Base-by-base conservation (phyloP, 53 echinoderm and acorn worm species). In the Temnopleurus reevesii region DNA sequence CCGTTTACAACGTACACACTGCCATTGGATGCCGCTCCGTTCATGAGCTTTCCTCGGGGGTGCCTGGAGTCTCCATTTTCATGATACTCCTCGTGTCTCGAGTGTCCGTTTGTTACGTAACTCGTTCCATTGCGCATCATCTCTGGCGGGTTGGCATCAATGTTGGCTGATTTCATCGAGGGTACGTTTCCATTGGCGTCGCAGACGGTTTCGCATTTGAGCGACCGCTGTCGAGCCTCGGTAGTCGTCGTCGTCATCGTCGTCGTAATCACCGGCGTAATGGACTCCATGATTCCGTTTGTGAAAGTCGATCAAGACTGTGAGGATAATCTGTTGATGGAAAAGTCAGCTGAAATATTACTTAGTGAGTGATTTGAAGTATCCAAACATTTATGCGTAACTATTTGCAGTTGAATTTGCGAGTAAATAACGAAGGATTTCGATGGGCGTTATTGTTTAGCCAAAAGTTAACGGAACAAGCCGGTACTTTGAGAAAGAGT, bases 181-280 rank as follows among this genome's bases (percentile, higher is more conserved):
- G 88, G 53, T 4, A 66, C 71, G 53, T 87, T 87, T 2, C 88
- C 88, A 53, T 87, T 87, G 19, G 88, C 88, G 34, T 87, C 88
- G 47, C 88, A 87, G 19, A 29, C 43, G 15, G 55, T 36, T 59
- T 58, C 54, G 35, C 82, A 81, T 29, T 81, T 81, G n/a, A 30
- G 24, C 28, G 46, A 19, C 25, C 81, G 58, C 36, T 81, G 59
- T 8, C 63, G 59, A 3, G 21, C 44, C 27, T 82, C 81, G 53
- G 81, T 90, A 31, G 46, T 59, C 49, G 35, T 53, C 33, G 86
- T 44, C 23, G 44, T 85, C 12, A 56, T n/a, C 49, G 46, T 59
- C 49, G 35, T 53, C 33, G 86, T 44, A 21, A 60, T 85, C 12
- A 56, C 7, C 26, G 49, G 47, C 36, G 49, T 28, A n/a, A n/a